Base-by-base conservation (phyloP, 2,113 vertebrate species). In the Gymnarchus niloticus region DNA sequence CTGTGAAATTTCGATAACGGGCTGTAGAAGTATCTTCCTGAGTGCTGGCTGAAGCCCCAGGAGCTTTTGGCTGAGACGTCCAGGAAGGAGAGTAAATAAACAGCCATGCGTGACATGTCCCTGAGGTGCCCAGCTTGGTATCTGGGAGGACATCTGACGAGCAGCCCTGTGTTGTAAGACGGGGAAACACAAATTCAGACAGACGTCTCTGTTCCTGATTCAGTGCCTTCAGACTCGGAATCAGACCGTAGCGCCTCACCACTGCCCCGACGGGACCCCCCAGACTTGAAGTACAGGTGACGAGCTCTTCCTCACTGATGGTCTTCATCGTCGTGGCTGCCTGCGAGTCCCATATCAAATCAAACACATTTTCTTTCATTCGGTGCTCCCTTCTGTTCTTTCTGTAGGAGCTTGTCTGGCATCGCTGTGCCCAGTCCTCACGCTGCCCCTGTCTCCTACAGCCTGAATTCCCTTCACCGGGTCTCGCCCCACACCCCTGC, bases 231-330 rank as follows among this genome's bases (percentile, higher is more conserved):
- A 3, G 95, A 94, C 17, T 94, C 94, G 0, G 94, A 94, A 46
- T 95, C 94, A 0, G 95, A 95, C 84, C 92, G 7, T 88, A 94
- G 94, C 23, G 81, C 88, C 56, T 93, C 94, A 1, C 93, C 94
- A 56, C 90, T 91, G 49, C 87, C 88, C 84, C 92, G 92, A 84
- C 89, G 48, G n/a, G 84, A 84, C 44, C 89, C 81, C 77, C 78
- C 89, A 0, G 93, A 93, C 37, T 51, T 37, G 88, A 92, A 92
- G 87, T 94, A 94, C 91, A 94, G 92, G 94, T 95, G 83, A 88
- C 4, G 33, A 17, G 21, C 17, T 77, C 9, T 8, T 10, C 12
- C n/a, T 9, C 46, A 5, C 28, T 25, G 21, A n/a, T n/a, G 2
- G 5, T 46, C 19, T 23, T 49, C 19, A 46, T 2, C 9, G 77